Evolutionary conservation across 1,140 invertebrate species (phyloP), one percentile per base, ranked within the genome.

Genomic region (Bombus fervidus): DNA sequence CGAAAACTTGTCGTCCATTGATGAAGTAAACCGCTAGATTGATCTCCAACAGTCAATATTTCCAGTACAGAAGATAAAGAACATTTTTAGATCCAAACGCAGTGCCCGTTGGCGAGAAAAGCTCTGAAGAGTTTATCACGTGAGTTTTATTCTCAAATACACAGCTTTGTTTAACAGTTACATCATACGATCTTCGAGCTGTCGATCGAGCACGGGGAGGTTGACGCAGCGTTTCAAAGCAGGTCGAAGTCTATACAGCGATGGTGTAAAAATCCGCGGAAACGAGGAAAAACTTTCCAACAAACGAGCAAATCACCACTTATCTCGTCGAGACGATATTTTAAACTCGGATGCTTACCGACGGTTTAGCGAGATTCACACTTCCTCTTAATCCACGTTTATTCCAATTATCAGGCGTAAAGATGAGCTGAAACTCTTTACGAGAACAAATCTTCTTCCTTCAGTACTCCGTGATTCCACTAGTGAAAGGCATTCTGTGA

Each of bases 301-400:
- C 31, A 53, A 74, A n/a, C 41, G 15, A 47, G 22, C 6, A 13
- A 74, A n/a, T 3, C 22, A 5, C 4, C 13, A 25, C 57, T 77
- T 77, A 77, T 77, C 37, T 13, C 25, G 53, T n/a, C n/a, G 15
- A 34, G 12, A 53, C 31, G 41, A 75, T 75, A 75, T 74, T 53
- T 53, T 34, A 74, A 74, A 75, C 41, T 73, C n/a, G n/a, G 10
- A 43, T 77, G 57, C 75, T 77, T 41, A 77, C 57, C 57, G 28
- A 77, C 28, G 75, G 25, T 41, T 77, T 41, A 77, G 6, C 25
- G 12, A 77, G 37, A 28, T n/a, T 62, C 37, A 22, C n/a, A n/a
- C 25, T 22, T 9, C 9, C 18, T 41, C 25, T 41, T 77, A 62
- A 64, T 77, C 28, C 57, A 18, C 25, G 37, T 62, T 15, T 57